Conservation (phyloP, 2,797 vertebrate genomes). For the Pteropus rufus region DNA sequence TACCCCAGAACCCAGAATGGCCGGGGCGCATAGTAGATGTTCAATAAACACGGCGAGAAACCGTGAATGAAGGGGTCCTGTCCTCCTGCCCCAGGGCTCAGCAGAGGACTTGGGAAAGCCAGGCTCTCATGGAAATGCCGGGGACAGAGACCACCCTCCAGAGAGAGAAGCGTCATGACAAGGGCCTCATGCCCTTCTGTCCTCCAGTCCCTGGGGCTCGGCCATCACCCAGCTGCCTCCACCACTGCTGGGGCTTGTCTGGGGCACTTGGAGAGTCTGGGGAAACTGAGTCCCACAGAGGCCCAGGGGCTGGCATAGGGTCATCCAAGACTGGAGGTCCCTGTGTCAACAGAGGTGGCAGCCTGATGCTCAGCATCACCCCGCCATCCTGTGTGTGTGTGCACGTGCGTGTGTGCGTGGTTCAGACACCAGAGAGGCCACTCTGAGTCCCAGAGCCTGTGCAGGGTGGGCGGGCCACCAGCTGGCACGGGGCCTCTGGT, state of each 20-base stretch:
- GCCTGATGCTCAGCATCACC: accelerated
- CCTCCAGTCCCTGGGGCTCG: not conserved
- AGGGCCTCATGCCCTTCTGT: not conserved
- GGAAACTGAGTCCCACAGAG: not conserved
- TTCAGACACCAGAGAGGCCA: not conserved
- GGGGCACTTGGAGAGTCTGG: not conserved
- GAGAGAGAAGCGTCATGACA: not conserved
- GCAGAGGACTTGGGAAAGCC: accelerated
- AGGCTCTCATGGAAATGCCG: not conserved
- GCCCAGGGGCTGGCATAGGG: not conserved
- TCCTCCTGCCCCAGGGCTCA: accelerated
- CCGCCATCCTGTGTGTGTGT: not conserved
- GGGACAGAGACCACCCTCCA: not conserved
- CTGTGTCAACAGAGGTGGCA: not conserved
- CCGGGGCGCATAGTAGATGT: no score
- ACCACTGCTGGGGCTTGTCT: not conserved
- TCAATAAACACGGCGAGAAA: accelerated
- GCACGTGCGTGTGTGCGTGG: not conserved
- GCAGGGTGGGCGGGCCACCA: not conserved
- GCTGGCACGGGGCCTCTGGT: not conserved
- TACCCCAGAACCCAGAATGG: not conserved
- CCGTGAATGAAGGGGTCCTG: no score
- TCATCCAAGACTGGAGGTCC: not conserved
- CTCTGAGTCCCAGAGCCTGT: not conserved
- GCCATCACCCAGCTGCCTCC: no score